Percentiles rank a stretch among this genome's conserved stretches.
These are phyloP conservation scores for Melanerpes aurifrons DNA, from an alignment of 2,113 vertebrate genomes.

Conservation along the genomic window DNA sequence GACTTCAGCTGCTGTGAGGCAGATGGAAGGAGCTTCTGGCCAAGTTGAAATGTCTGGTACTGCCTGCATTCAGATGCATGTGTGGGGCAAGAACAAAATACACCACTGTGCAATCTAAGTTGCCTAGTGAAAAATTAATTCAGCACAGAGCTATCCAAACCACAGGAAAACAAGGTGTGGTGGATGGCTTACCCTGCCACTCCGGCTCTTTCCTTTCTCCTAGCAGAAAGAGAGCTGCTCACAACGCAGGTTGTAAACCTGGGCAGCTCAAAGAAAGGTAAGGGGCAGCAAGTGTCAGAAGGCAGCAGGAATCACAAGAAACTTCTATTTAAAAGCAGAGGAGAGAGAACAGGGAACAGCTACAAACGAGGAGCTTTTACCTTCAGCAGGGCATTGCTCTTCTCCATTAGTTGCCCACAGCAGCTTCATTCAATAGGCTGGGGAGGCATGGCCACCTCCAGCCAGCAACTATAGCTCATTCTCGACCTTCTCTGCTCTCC, in stretches of 20 bases:
- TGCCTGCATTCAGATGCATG: neutral
- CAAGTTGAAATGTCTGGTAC: slow-evolving; percentile 22
- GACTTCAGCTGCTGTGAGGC: slow-evolving; percentile 21
- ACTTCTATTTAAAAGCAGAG: neutral
- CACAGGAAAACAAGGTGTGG: neutral
- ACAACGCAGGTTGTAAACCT: neutral
- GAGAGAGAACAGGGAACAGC: neutral
- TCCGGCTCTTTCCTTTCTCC: neutral
- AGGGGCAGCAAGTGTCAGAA: neutral
- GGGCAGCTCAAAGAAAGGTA: neutral
- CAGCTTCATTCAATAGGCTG: neutral
- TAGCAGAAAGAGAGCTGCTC: neutral
- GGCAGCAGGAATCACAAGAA: neutral
- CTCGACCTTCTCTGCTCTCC: neutral
- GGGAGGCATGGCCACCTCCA: neutral
- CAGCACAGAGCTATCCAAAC: neutral
- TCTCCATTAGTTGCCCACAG: neutral
- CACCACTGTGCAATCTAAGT: slow-evolving; percentile 13
- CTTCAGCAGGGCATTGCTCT: neutral
- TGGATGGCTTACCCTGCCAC: neutral
- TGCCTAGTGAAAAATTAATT: slow-evolving; percentile 24
- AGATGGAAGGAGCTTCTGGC: slow-evolving; percentile 39
- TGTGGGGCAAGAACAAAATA: slow-evolving; percentile 30
- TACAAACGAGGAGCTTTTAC: neutral
- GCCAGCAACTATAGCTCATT: neutral